Base-by-base conservation (phyloP, 1,140 invertebrate species). In the Drosophila mayri region DNA sequence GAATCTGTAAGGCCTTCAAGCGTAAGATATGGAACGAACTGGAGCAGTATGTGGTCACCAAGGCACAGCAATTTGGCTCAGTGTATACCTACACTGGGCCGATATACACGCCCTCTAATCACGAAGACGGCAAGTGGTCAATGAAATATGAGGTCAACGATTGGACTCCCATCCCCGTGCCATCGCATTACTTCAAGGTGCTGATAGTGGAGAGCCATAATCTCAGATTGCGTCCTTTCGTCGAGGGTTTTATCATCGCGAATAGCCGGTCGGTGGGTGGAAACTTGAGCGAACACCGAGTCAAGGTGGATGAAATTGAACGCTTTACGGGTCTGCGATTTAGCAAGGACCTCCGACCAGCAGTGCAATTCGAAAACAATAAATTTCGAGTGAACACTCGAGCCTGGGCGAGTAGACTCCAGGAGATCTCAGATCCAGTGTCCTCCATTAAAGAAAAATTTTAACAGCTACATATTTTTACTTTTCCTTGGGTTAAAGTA, bases 131-230 rank as follows among this genome's bases (percentile, higher is more conserved):
- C n/a, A 38, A 72, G 16, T 86, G 78, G 65, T 49, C 46, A 3
- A 54, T 86, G 38, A 81, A 86, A 8, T 86, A 81, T 49, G 65
- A 81, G 35, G 62, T 79, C 30, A 35, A 57, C 28, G 61, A 76
- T 35, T 72, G 75, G 79, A 40, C 28, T 4, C 59, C 82, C 0
- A 22, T 63, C 9, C 82, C 82, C 4, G 66, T 76, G 30, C 75
- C 82, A 1, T 82, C 82, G 22, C 79, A 87, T 44, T 86, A 79
- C 11, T 86, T 86, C 14, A 86, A 86, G 25, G 83, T 86, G 11
- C 25, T 86, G 6, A 82, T 86, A 14, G 68, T 86, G 35, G 82
- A 86, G 10, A 73, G 18, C 20, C n/a, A n/a, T 22, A 18, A 32
- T 3, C 12, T 28, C 9, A 32, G 50, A 16, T 0, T 59, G 5